phyloP scores from a whole-genome alignment of 2,113 vertebrate species.

The Planiliza haematocheilus region DNA sequence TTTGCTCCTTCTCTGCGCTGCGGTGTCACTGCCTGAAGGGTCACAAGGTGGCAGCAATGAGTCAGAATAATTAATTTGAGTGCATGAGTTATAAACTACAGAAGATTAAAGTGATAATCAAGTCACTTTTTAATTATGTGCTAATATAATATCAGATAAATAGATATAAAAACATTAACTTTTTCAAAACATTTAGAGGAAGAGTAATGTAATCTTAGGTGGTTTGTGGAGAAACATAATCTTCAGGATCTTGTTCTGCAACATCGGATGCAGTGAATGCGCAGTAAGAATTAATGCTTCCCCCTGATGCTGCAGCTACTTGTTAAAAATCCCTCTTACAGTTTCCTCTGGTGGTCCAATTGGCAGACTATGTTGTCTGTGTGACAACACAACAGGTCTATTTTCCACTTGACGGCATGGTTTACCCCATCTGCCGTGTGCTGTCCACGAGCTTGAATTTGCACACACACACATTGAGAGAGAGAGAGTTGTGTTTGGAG shows the following conservation, averaged over 20 bases:
- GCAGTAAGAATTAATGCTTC: constrained; percentile 31
- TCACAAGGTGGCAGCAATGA: constrained; percentile 78
- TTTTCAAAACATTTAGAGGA: background rate
- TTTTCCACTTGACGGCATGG: constrained; percentile 84
- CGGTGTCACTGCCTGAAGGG: background rate
- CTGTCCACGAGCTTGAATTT: constrained; percentile 72
- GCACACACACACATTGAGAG: too few relatives aligned
- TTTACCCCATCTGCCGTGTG: constrained; percentile 81
- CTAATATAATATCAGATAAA: background rate
- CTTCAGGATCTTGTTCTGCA: constrained; percentile 16
- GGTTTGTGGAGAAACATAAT: constrained; percentile 15
- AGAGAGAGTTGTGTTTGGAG: constrained; percentile 66
- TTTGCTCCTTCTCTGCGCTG: background rate
- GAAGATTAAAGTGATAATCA: background rate
- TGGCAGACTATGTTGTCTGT: constrained; percentile 64
- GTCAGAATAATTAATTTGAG: constrained; percentile 23
- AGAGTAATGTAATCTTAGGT: background rate
- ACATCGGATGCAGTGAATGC: constrained; percentile 31
- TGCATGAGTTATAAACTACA: constrained; percentile 13
- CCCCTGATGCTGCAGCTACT: constrained; percentile 24
- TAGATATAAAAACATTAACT: background rate
- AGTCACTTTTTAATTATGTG: background rate
- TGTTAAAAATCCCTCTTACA: constrained; percentile 32
- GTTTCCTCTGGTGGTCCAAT: constrained; percentile 63
- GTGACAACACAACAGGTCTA: constrained; percentile 81